phyloP scores from a whole-genome alignment of 2,113 vertebrate species.

The Catharus minimus region DNA sequence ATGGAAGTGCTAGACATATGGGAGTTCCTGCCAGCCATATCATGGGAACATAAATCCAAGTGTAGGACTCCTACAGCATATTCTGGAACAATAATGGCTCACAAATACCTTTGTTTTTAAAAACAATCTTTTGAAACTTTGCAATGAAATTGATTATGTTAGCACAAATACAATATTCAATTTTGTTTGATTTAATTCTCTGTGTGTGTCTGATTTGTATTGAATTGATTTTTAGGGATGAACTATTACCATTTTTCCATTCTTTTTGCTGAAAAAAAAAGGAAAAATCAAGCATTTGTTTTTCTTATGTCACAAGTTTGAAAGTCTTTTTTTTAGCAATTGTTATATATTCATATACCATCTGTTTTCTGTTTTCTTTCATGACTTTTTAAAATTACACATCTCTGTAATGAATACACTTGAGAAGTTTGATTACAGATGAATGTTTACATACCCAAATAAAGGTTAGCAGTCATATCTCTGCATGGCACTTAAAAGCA shows the following conservation, averaged over 20 bases:
- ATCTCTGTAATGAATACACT: constrained; percentile 4
- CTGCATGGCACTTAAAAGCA: not conserved
- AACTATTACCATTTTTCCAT: not conserved
- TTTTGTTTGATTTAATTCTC: not conserved
- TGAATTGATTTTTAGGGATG: not conserved
- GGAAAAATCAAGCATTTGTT: constrained; percentile 19
- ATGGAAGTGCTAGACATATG: not conserved
- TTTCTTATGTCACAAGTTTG: constrained; percentile 28
- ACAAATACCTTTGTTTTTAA: constrained; percentile 9
- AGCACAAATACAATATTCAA: not conserved
- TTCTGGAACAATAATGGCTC: not conserved
- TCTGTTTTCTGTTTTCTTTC: constrained; percentile 56
- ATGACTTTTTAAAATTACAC: constrained; percentile 11
- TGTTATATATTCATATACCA: constrained; percentile 44
- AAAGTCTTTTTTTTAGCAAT: constrained; percentile 22
- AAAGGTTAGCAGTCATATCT: constrained; percentile 17
- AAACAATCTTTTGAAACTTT: not conserved
- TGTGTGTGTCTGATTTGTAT: not conserved
- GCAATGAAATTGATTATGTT: not conserved
- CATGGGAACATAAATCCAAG: not conserved
- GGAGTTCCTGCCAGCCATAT: not conserved
- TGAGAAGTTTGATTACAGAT: not conserved
- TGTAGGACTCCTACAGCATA: not conserved
- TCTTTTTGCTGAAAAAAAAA: constrained; percentile 1
- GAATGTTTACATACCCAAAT: constrained; percentile 21